Percentiles rank a stretch among this genome's conserved stretches.
These are phyloP conservation scores for Thymelicus acteon DNA, from an alignment of 2,888 invertebrate species.

Conservation along the genomic window DNA sequence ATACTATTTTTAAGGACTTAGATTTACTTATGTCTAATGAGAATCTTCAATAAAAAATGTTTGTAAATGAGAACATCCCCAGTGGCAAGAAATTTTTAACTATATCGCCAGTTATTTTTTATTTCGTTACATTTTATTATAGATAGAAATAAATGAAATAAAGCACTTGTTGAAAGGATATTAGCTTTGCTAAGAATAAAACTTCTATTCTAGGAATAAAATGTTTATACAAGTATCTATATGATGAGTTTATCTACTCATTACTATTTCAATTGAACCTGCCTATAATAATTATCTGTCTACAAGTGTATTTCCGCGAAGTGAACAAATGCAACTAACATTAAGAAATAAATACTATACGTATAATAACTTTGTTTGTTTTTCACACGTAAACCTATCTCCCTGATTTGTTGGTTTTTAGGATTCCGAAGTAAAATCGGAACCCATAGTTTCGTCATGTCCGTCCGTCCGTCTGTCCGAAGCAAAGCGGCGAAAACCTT, in stretches of 20 bases:
- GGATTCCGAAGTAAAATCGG: no score
- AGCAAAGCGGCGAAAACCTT: no score
- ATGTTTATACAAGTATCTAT: conserved; percentile 12
- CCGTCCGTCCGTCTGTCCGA: no score
- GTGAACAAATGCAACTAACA: conserved; percentile 67
- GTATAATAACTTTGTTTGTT: conserved; percentile 3
- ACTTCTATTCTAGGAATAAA: conserved; percentile 14
- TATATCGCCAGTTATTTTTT: conserved; percentile 46
- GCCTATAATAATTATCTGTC: conserved; percentile 40
- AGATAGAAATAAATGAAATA: conserved; percentile 33
- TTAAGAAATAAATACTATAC: conserved; percentile 51
- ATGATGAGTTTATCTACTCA: conserved; percentile 4
- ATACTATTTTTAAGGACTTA: conserved; percentile 50
- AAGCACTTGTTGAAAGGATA: conserved; percentile 17
- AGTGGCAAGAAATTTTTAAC: conserved; percentile 54
- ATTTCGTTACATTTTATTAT: conserved; percentile 37
- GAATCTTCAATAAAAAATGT: conserved; percentile 36
- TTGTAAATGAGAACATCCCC: conserved; percentile 43
- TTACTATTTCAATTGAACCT: conserved; percentile 41
- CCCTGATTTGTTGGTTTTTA: no score
- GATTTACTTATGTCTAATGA: conserved; percentile 36
- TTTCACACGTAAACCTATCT: conserved; percentile 20
- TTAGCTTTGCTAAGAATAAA: conserved; percentile 36
- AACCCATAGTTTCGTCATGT: no score
- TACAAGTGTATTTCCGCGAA: conserved; percentile 57